Evolutionary conservation across 2,888 invertebrate species (phyloP), one percentile per base, ranked within the genome.

Genomic region (Lydus trimaculatus): DNA sequence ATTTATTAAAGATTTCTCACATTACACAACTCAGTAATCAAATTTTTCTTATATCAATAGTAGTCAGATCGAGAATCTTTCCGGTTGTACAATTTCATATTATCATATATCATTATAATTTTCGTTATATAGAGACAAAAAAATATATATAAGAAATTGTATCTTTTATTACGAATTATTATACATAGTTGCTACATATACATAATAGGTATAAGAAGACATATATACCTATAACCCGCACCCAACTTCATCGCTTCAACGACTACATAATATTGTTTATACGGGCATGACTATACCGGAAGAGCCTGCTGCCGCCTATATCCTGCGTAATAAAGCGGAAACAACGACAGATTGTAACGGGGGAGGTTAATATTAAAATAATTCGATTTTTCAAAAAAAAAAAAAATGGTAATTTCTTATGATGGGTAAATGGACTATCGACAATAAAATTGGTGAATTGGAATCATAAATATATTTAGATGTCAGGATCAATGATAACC

Each of bases 271-370:
- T 75, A 48, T 48, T 48, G 48, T 48, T 48, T 48, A 73, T 76
- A 75, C 77, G 76, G 77, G 74, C 74, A 70, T 75, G 74, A 73
- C 73, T 72, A 65, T 71, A 78, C 82, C 82, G 83, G 83, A 83
- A 83, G 81, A 78, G 77, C 79, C 80, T 77, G 78, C 79, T 77
- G 79, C 80, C 81, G 79, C 81, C 82, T 83, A 83, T 83, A 83
- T 83, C 82, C 83, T 82, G 83, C 79, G 80, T 81, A 83, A 83
- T 83, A 83, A 83, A 80, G 82, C 81, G 84, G 84, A 84, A 84
- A 82, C 73, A 71, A 73, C 79, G 76, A 80, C 82, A 82, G 79
- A 81, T 82, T 82, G 82, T 79, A 78, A 77, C 74, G 73, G 73
- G 74, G 75, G 52, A 15, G 39, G 39, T 20, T 62, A 7, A 17